A percentile compares a stretch with the other conserved stretches of the same genome.
These are phyloP conservation scores for Clupea harengus DNA, from an alignment of 2,113 vertebrate species.

Conservation along the genomic window DNA sequence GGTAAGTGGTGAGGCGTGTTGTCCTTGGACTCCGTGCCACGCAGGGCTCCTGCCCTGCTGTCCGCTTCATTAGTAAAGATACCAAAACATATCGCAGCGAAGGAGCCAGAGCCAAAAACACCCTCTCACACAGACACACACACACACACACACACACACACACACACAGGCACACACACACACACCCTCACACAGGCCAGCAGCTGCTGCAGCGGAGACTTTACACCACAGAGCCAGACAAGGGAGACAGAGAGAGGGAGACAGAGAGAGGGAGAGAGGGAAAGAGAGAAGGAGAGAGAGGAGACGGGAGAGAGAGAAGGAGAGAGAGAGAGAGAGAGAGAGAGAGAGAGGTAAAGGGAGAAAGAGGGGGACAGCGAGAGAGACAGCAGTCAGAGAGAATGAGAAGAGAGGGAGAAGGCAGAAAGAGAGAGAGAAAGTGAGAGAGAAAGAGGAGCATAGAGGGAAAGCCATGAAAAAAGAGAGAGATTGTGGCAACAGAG, in stretches of 20 bases:
- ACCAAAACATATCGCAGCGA: slow-evolving; percentile 18
- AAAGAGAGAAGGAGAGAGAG: not conserved
- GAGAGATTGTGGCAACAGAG: not conserved
- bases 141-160: too few relatives aligned
- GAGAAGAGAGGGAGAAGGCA: not conserved
- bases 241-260: not conserved
- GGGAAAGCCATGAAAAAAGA: not conserved
- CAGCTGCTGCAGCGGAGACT: not conserved
- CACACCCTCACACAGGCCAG: not conserved
- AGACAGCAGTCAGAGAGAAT: not conserved
- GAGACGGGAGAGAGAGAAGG: not conserved
- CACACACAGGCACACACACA: not conserved
- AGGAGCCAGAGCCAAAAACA: not conserved
- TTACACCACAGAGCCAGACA: slow-evolving; percentile 13
- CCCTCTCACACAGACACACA: not conserved
- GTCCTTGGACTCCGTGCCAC: slow-evolving; percentile 11
- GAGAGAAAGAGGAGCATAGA: not conserved
- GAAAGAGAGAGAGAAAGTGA: not conserved
- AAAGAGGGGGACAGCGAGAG: not conserved
- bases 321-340: not conserved
- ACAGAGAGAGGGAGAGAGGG: not conserved
- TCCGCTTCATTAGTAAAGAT: slow-evolving; percentile 40
- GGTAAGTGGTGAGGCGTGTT: not conserved
- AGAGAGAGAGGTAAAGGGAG: not conserved
- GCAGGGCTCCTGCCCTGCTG: not conserved